phyloP scores from a whole-genome alignment of 2,113 vertebrate genomes.

The Prunella fulvescens region DNA sequence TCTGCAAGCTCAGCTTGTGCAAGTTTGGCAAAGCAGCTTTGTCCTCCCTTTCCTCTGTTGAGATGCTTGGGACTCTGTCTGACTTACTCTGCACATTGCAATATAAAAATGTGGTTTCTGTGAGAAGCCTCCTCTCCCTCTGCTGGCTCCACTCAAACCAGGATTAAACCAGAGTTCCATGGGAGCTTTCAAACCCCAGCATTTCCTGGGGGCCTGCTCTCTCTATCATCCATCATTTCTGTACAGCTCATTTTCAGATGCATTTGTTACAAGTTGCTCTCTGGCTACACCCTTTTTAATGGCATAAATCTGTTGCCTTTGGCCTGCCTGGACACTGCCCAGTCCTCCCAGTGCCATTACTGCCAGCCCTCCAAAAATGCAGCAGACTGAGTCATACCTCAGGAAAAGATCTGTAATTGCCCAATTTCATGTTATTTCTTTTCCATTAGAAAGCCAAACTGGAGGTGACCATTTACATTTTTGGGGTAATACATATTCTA shows the following conservation, averaged over 20 bases:
- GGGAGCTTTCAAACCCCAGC: slow-evolving; percentile 10
- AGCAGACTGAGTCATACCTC: slow-evolving; percentile 31
- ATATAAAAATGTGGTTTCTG: background rate
- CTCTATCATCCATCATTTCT: slow-evolving; percentile 16
- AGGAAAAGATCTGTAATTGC: slow-evolving; percentile 18
- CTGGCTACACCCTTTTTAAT: background rate
- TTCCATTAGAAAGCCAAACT: slow-evolving; percentile 3
- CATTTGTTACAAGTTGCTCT: background rate
- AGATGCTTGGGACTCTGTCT: background rate
- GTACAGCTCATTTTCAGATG: slow-evolving; percentile 32
- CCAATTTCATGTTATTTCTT: slow-evolving; percentile 8
- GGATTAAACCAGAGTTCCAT: background rate
- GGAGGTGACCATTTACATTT: background rate
- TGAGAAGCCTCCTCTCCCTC: background rate
- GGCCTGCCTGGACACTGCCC: background rate
- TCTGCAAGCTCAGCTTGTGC: background rate
- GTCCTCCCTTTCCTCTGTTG: background rate
- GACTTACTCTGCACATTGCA: background rate
- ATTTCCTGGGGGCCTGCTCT: slow-evolving; percentile 7
- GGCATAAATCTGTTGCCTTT: background rate
- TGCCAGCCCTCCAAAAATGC: slow-evolving; percentile 31
- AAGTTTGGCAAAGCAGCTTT: background rate
- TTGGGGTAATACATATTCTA: background rate
- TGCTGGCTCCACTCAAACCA: background rate
- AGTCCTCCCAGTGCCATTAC: background rate